phyloP scores from a whole-genome alignment of 2,888 invertebrate genomes.

The Hartigia nigra region DNA sequence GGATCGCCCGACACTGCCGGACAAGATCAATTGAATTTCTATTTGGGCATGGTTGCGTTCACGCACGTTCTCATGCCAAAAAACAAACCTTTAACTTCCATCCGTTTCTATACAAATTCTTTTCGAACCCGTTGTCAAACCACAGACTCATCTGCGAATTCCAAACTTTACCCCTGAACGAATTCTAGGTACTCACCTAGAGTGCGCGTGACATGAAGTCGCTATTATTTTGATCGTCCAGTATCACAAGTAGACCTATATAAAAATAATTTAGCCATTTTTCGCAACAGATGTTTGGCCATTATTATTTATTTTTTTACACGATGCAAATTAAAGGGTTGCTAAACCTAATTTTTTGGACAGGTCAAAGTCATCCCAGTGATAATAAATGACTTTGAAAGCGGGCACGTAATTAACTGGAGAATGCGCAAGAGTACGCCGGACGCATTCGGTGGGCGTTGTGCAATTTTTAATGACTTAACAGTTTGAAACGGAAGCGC shows the following conservation, averaged over 20 bases:
- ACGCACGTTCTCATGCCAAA: conserved; percentile 27
- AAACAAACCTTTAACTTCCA: neutral
- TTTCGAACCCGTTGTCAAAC: neutral
- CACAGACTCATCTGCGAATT: neutral
- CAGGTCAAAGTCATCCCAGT: conserved; percentile 31
- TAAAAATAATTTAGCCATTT: neutral
- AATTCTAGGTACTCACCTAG: neutral
- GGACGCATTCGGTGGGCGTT: conserved; percentile 6
- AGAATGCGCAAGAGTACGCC: conserved; percentile 9
- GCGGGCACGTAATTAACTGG: conserved; percentile 26
- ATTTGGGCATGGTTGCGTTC: conserved; percentile 63
- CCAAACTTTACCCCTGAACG: neutral
- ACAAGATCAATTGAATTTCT: conserved; percentile 72
- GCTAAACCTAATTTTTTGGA: conserved; percentile 29
- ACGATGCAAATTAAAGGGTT: conserved; percentile 38
- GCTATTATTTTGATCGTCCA: neutral
- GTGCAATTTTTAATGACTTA: conserved; percentile 22
- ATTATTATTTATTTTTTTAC: neutral
- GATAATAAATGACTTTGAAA: conserved; percentile 47
- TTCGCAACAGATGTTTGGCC: neutral
- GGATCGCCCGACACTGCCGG: conserved; percentile 68
- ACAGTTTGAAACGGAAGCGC: conserved; percentile 24
- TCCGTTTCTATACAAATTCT: neutral
- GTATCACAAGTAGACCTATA: neutral
- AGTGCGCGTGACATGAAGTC: neutral